Conservation (phyloP, 1,140 invertebrate species). For the Hormaphis cornu region DNA sequence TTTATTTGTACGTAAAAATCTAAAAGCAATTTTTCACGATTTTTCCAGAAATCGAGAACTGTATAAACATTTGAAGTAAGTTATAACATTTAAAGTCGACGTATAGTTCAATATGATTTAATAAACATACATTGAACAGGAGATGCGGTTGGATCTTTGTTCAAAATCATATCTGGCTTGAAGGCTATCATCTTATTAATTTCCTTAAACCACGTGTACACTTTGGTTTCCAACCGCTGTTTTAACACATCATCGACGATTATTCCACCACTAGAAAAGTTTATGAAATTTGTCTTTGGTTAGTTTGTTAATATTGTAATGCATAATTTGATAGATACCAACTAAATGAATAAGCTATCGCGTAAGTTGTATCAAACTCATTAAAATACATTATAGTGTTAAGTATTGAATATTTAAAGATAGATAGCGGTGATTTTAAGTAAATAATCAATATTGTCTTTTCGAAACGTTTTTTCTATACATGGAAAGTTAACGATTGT, state of each 20-base stretch:
- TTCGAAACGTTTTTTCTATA: no score
- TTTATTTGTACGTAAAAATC: constrained; percentile 50
- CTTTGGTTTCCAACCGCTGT: neutral
- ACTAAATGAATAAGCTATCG: no score
- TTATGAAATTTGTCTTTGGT: no score
- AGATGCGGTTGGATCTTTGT: neutral
- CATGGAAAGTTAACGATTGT: no score
- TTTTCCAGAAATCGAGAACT: constrained; percentile 48
- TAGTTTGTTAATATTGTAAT: no score
- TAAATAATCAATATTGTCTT: no score
- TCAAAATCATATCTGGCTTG: neutral
- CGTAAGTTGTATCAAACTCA: no score
- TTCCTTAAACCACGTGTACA: neutral
- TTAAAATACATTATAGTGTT: no score
- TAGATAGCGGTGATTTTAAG: no score
- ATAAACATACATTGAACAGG: neutral
- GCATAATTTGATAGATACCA: no score
- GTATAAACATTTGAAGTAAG: neutral
- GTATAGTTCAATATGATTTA: neutral
- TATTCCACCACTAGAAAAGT: constrained; percentile 5
- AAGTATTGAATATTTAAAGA: no score
- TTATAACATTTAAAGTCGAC: neutral
- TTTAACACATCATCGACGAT: neutral
- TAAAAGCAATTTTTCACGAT: constrained; percentile 58
- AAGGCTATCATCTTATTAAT: neutral